Percentiles rank a stretch among this genome's conserved stretches.
phyloP scores from a whole-genome alignment of 2,113 vertebrate genomes.

The Syrrhaptes paradoxus region DNA sequence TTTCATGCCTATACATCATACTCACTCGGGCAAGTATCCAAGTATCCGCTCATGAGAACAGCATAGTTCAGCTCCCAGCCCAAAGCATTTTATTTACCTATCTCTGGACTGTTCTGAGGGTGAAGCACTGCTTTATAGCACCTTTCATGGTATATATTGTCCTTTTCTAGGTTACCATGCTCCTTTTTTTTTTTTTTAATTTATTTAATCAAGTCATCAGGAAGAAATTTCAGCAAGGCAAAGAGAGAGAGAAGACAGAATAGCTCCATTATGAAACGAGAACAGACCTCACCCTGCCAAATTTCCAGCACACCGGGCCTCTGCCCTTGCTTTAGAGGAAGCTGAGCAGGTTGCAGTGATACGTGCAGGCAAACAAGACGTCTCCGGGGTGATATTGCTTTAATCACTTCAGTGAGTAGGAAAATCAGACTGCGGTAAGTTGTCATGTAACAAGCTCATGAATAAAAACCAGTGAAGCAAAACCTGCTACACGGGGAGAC shows the following conservation, averaged over 20 bases:
- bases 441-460: background rate
- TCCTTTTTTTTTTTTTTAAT: background rate
- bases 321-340: background rate
- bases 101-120: background rate
- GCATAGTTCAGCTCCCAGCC: background rate
- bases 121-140: background rate
- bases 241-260: background rate
- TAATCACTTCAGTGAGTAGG: conserved; percentile 15
- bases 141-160: background rate
- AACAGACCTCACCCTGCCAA: background rate
- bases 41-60: background rate
- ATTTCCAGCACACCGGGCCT: background rate
- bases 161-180: background rate
- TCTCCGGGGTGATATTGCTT: background rate
- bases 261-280: background rate
- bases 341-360: background rate
- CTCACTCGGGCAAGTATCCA: background rate
- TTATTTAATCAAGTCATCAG: background rate
- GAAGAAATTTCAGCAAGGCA: background rate
- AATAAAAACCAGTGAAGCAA: conserved; percentile 14
- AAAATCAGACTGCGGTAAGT: background rate
- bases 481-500: background rate
- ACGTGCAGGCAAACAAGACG: background rate
- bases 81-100: background rate
- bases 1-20: background rate